Conservation (phyloP, 2,888 invertebrate species). For the Cartodere bifasciata region DNA sequence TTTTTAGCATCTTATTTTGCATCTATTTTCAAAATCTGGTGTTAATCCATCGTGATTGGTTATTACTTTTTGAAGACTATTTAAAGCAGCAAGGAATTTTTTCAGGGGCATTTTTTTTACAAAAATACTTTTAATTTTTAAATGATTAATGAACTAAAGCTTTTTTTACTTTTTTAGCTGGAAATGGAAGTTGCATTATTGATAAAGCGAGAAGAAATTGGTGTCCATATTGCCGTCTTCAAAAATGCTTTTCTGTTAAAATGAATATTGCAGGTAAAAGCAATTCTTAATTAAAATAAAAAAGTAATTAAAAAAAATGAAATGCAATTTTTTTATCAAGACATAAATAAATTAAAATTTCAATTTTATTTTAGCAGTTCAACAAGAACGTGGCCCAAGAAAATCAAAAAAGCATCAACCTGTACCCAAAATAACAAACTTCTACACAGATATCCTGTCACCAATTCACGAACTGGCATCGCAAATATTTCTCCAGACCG, state of each 20-base stretch:
- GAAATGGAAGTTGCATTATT: slow-evolving; percentile 58
- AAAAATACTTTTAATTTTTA: no score
- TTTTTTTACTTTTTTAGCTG: slow-evolving; percentile 38
- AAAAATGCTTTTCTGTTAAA: slow-evolving; percentile 60
- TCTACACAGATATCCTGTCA: slow-evolving; percentile 4
- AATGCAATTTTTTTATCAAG: slow-evolving; percentile 4
- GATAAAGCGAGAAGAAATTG: slow-evolving; percentile 77
- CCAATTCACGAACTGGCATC: slow-evolving; percentile 43
- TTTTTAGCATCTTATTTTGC: no score
- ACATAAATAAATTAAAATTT: slow-evolving; percentile 1
- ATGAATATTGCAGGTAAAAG: slow-evolving; percentile 67
- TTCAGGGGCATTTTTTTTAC: no score
- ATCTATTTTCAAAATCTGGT: no score
- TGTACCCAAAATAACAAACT: slow-evolving; percentile 3
- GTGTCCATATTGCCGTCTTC: slow-evolving; percentile 75
- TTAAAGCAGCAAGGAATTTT: no score
- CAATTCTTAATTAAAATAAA: no score
- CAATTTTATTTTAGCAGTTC: slow-evolving; percentile 55
- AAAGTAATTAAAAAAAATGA: slow-evolving; percentile 1
- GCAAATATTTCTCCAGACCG: slow-evolving; percentile 44
- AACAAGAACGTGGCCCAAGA: slow-evolving; percentile 72
- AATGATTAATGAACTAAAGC: neutral
- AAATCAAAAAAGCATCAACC: slow-evolving; percentile 30
- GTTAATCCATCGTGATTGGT: no score
- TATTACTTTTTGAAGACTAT: no score